Base-by-base conservation (phyloP, 2,113 vertebrate species). In the Poeciliopsis retropinna region DNA sequence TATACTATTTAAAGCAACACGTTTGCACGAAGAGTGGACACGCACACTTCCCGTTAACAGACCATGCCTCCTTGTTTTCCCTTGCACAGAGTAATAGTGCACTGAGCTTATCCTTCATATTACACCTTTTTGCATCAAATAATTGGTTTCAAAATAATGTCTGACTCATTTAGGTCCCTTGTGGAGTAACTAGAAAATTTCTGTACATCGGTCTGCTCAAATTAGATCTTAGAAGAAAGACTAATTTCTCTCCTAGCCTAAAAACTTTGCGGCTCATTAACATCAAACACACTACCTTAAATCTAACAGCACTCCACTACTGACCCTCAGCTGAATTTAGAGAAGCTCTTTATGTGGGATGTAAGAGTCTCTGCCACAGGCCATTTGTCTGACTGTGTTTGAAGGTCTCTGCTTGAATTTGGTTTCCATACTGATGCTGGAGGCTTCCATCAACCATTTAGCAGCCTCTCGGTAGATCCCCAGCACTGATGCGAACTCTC, bases 391-490 rank as follows among this genome's bases (percentile, higher is more conserved):
- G 61, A 84, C 34, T 64, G 69, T 60, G 74, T 79, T 80, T 88
- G 70, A 88, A 85, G 70, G 70, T 82, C 73, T 65, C 70, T 70
- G 44, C 69, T 76, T 80, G 71, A 79, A 84, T 78, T 69, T 76
- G 64, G 73, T 79, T 84, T 69, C 60, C 80, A 73, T 73, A 63
- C 66, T 81, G 81, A 83, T 88, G 61, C 63, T 11, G 64, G 68
- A 76, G 64, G 72, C 72, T 83, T 81, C 47, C 61, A 60, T 78
- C 71, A 70, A 37, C 62, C 79, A 64, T 80, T 78, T 68, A 17
- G 60, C 30, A 25, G 75, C 61, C 39, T 80, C 79, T 79, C 17
- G 66, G 37, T 19, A 61, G 77, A 62, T 51, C 63, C n/a, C 39
- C 51, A 37, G 64, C 73, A 60, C 62, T 84, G 19, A 47, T 47